Percentiles rank a stretch among this genome's conserved stretches.
Evolutionary conservation across 2,113 vertebrate species (phyloP).

Genomic region (Porphyrio hochstetteri): DNA sequence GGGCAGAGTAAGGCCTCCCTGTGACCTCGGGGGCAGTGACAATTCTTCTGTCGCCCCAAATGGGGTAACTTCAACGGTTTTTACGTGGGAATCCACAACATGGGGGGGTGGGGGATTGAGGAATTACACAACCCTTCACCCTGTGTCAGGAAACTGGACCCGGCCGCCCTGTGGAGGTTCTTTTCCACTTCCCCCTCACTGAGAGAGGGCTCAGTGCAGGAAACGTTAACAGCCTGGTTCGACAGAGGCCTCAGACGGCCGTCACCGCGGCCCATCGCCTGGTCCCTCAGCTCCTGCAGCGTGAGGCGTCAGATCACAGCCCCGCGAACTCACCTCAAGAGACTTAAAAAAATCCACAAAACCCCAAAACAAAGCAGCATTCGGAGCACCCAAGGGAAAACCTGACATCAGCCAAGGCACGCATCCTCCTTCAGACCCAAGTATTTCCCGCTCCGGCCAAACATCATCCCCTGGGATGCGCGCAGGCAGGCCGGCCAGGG

Average conservation of each 20-base stretch:
- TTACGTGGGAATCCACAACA: background rate
- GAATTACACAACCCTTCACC: background rate
- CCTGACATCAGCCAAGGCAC: accelerated
- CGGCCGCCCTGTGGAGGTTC: background rate
- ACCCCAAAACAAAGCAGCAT: background rate
- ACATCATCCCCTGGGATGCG: background rate
- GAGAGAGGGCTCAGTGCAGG: accelerated
- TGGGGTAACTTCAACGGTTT: background rate
- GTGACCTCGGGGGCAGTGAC: background rate
- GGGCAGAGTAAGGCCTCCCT: background rate
- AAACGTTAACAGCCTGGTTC: background rate
- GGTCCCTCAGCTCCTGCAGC: accelerated
- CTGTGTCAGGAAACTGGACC: accelerated
- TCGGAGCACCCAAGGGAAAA: background rate
- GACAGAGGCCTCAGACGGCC: background rate
- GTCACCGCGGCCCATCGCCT: background rate
- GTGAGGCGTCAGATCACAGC: background rate
- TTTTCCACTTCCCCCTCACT: background rate
- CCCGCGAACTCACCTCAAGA: accelerated
- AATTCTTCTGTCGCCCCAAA: background rate
- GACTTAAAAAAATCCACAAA: background rate
- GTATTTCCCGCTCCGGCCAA: background rate
- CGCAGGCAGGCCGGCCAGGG: background rate
- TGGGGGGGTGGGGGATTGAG: accelerated
- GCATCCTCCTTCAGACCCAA: background rate